Evolutionary conservation across 1,140 invertebrate species (phyloP), one percentile per base, ranked within the genome.

Genomic region (Eubasilissa regina): DNA sequence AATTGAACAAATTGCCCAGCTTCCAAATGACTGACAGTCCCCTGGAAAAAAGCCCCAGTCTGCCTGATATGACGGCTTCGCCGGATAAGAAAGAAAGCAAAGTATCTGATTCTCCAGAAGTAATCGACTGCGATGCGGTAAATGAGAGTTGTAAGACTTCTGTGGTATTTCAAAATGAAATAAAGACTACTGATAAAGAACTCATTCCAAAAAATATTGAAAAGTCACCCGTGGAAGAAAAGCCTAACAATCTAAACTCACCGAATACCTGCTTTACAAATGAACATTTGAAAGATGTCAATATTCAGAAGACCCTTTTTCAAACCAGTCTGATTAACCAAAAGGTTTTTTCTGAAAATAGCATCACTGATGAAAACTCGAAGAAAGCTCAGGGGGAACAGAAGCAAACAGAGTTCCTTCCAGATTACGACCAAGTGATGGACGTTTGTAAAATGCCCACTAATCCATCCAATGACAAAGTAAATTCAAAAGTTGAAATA

Each of bases 11-110:
- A 56, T n/a, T 74, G 35, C 53, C 70, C 3, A 74, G 25, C 15
- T 74, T 74, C 17, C 53, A 74, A 74, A 74, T 74, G 13, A 44
- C 19, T 70, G 70, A 74, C 43, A 43, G 44, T 43, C 56, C 70
- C 15, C 70, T 35, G 1, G 70, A 74, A 35, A 74, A 74, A 74
- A 74, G n/a, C 53, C 53, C 25, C 60, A 21, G n/a, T 62, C 25
- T 13, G 15, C n/a, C 13, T 19, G 68, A 73, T 19, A 73, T 53
- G 19, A 47, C 6, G 9, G 8, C 12, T 17, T 66, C 75, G 4
- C 45, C 60, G n/a, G 19, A 9, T 19, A 77, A 77, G 15, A 64
- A 35, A 25, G 60, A 53, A 4, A 21, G 15, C 13, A 47, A 19
- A 15, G 45, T 12, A 56, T n/a, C 15, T 4, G 25, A 35, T 35